Conservation (phyloP, 2,797 vertebrate species). For the Emys orbicularis region DNA sequence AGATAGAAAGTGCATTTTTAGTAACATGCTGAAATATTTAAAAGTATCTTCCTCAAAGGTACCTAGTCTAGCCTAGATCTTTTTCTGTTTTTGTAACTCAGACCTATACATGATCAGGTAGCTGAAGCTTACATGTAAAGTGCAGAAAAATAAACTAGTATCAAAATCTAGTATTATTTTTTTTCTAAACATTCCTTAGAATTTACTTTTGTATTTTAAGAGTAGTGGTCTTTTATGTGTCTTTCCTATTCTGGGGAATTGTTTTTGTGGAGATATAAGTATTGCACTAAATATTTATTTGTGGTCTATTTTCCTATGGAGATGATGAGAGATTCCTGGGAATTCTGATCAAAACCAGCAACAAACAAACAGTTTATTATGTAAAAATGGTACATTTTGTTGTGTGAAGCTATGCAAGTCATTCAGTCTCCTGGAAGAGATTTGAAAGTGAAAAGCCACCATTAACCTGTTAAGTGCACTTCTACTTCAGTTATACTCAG, state of each 20-base stretch:
- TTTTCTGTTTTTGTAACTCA: fast-evolving
- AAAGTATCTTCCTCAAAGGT: not conserved
- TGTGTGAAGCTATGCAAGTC: not conserved
- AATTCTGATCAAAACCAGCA: not conserved
- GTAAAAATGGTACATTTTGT: constrained; percentile 15
- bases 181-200: not conserved
- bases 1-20: constrained; percentile 13
- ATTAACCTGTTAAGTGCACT: not conserved
- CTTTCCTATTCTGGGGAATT: not conserved
- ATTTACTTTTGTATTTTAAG: not conserved
- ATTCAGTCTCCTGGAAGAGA: not conserved
- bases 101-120: not conserved
- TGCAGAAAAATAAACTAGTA: not conserved
- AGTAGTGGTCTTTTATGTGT: not conserved
- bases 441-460: not conserved
- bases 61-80: not conserved
- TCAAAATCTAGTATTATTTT: not conserved
- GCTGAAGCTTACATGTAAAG: constrained; percentile 9
- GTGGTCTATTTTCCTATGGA: constrained; percentile 33
- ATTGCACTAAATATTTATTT: not conserved
- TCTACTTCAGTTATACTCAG: not conserved
- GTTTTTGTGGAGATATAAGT: not conserved
- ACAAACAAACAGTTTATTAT: not conserved
- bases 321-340: not conserved
- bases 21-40: not conserved